Base-by-base conservation (phyloP, 2,888 invertebrate species). In the Plagodis dolabraria region DNA sequence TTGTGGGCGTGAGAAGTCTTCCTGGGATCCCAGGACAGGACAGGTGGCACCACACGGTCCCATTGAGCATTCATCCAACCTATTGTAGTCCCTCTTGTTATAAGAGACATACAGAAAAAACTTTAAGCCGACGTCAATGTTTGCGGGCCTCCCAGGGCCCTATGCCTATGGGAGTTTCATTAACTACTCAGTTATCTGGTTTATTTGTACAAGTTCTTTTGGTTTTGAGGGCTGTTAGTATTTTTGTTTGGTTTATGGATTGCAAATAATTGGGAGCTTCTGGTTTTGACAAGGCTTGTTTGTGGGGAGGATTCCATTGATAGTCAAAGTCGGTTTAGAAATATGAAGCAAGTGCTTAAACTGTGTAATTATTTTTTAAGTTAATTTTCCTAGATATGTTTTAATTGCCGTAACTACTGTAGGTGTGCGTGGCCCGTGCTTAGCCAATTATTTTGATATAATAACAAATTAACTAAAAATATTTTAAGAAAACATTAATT, bases 1-100 rank as follows among this genome's bases (percentile, higher is more conserved):
- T 90, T 89, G 86, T 82, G 72, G 88, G 89, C 86, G 88, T 86
- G 85, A 80, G 83, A 83, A 80, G 67, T 64, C 63, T 69, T 69
- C 46, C 76, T 86, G 86, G 77, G 87, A 85, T 75, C 80, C 75
- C 77, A 47, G 46, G 80, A 79, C 90, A 90, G 90, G 80, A 79
- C 90, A 90, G 90, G 90, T 91, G 90, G 61, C 73, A 55, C 51
- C 55, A 9, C 53, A 9, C 7, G 11, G 40, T 33, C 47, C 43
- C 57, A 8, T 10, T 40, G 40, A 5, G 40, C 58, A 47, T 53
- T 40, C 44, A 45, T 60, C 64, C 66, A 63, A 57, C 50, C 64
- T 60, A 78, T 81, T 81, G 75, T 82, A 63, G 43, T 47, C 46
- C 47, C 55, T 44, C 44, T 54, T 56, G 38, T 62, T 50, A 67